Evolutionary conservation across 2,797 vertebrate genomes (phyloP).

Genomic region (Psittacula derbiana): DNA sequence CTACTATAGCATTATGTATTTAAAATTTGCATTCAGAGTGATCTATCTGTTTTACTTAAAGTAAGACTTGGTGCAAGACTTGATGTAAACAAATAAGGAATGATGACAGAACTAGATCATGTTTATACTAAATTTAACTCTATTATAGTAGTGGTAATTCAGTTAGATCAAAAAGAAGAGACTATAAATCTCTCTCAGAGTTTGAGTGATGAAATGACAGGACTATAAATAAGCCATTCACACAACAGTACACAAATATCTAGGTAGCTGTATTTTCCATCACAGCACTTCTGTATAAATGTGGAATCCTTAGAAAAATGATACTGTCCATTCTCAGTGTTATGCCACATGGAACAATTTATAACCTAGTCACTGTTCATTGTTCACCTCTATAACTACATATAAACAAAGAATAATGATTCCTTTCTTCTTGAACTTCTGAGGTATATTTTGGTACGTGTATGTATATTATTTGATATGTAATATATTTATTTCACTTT

Average conservation of each 20-base stretch:
- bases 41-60: not conserved
- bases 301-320: not conserved
- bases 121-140: not conserved
- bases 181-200: not conserved
- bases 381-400: not conserved
- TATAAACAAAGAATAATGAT: not conserved
- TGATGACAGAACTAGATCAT: not conserved
- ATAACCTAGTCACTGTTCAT: not conserved
- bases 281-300: not conserved
- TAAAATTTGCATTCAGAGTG: not conserved
- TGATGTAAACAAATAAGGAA: not conserved
- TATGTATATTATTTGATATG: not conserved
- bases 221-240: not conserved
- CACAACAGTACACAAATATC: not conserved
- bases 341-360: not conserved
- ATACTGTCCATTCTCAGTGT: not conserved
- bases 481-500: slow-evolving; percentile 2
- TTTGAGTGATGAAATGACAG: not conserved
- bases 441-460: not conserved
- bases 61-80: not conserved
- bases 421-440: not conserved
- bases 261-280: not conserved
- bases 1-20: not conserved
- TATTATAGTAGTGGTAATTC: not conserved
- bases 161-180: not conserved